Base-by-base conservation (phyloP, 2,113 vertebrate species). In the Microcebus griseorufus region DNA sequence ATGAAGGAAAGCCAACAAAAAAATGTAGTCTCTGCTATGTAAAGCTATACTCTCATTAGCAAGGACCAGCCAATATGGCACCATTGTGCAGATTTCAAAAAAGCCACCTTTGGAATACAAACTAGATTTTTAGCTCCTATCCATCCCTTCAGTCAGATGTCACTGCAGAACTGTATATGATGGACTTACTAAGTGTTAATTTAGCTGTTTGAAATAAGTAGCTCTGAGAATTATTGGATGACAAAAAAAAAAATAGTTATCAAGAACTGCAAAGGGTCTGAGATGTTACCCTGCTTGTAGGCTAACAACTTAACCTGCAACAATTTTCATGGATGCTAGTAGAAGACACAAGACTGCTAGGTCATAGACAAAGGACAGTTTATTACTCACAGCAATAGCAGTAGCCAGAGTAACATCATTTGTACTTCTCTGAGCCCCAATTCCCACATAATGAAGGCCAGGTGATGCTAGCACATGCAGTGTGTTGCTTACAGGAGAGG, bases 191-290 rank as follows among this genome's bases (percentile, higher is more conserved):
- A 25, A 37, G 37, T 76, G 22, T 72, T 79, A 55, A 64, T 91
- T 81, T 83, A 84, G 18, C 69, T 75, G 6, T 88, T 92, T 11
- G 27, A 45, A 91, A 51, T 90, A 95, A 78, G 70, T 72, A 32
- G 45, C 55, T 55, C 42, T 93, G 53, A 76, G 16, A 91, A 93
- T 73, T 73, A 48, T 32, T 84, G 22, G 69, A 34, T 53, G 62
- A 72, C n/a, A 18, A 29, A 64, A 93, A 51, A n/a, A 45, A 20
- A 51, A 20, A 51, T 5, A 18, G 25, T 20, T 90, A 39, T 64
- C 51, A 75, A 95, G 58, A 90, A 89, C 72, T 89, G 22, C 88
- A 58, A 89, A 62, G 39, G 45, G 45, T 92, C 18, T 85, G 70
- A 84, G 70, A 58, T 79, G 48, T 69, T 88, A 34, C 55, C 42